Evolutionary conservation across 2,888 invertebrate genomes (phyloP), one percentile per base, ranked within the genome.

Genomic region (Oscheius sp.): DNA sequence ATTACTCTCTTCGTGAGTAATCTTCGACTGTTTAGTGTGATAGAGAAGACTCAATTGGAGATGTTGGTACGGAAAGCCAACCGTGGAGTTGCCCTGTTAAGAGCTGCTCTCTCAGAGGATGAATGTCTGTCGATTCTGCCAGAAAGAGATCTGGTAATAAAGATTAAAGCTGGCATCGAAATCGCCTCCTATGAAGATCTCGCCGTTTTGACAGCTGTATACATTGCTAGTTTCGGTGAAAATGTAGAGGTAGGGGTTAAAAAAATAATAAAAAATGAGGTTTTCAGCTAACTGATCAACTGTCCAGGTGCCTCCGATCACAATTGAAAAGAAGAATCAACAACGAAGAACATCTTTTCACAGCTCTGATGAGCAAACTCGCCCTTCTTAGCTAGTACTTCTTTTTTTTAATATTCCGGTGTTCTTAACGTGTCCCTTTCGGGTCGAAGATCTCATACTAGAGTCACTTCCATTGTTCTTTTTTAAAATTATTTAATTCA

Each of bases 161-260:
- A 51, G n/a, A 38, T 57, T 14, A 14, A 32, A 2, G 17, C 33
- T 12, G 67, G 57, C 8, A 54, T 65, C 14, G 56, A 65, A 22
- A 65, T 54, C 4, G 56, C 56, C 28, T 28, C 65, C 9, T 51
- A 47, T 28, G 67, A 67, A 5, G 67, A 67, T 12, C 17, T 67
- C 28, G 67, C 67, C 17, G 38, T 67, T n/a, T 50, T 67, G 6
- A 41, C 57, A 17, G 67, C 67, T 14, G 50, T 67, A 17, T 51
- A 67, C 26, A 33, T 45, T 17, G 65, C 65, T 28, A 54, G 36
- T 20, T 30, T 20, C 20, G 41, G 36, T 41, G 65, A 56, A 17
- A 56, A 44, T 9, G 17, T 14, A 22, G 41, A 44, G 59, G 38
- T 38, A 17, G 26, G 17, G 26, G 22, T 44, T n/a, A 26, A 17